Evolutionary conservation across 2,113 vertebrate species (phyloP), one percentile per base, ranked within the genome.

Genomic region (Pycnonotus jocosus): DNA sequence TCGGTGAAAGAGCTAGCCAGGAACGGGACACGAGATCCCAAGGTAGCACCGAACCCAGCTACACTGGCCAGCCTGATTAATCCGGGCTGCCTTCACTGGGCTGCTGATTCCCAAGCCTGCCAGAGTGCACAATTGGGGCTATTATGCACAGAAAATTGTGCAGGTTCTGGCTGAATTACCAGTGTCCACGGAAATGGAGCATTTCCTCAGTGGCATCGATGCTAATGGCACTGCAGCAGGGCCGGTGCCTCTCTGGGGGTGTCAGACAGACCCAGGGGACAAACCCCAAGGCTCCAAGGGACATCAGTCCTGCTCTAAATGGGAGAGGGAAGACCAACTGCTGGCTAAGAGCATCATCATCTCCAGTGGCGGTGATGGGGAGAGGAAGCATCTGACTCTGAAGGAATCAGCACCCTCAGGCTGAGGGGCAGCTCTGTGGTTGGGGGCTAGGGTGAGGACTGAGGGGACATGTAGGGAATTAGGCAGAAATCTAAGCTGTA

Each of bases 41-140:
- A n/a, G n/a, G n/a, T n/a, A n/a, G n/a, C n/a, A n/a, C n/a, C n/a
- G n/a, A n/a, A n/a, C n/a, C n/a, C n/a, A n/a, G n/a, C n/a, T n/a
- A n/a, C n/a, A n/a, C n/a, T n/a, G 95, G 94, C 86, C 93, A 65
- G 78, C n/a, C 84, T 95, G 95, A 92, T 96, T 95, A 93, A 92
- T 72, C 93, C 66, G 2, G 93, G 57, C 93, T 87, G 84, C 37
- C 93, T 95, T 94, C 11, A 53, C 77, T 77, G 94, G 87, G 93
- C 45, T 48, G 91, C 91, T 94, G 95, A 94, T 92, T 90, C 88
- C 87, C 35, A 53, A 88, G 94, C 86, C 86, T 93, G 88, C 91
- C 91, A 87, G 66, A 65, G 87, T 95, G 93, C 81, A 58, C 71
- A 90, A 92, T 92, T 92, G 37, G 70, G 87, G 31, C 90, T 91